phyloP scores from a whole-genome alignment of 37 sponge, comb jelly and placozoan genomes.

The Ianthella basta region DNA sequence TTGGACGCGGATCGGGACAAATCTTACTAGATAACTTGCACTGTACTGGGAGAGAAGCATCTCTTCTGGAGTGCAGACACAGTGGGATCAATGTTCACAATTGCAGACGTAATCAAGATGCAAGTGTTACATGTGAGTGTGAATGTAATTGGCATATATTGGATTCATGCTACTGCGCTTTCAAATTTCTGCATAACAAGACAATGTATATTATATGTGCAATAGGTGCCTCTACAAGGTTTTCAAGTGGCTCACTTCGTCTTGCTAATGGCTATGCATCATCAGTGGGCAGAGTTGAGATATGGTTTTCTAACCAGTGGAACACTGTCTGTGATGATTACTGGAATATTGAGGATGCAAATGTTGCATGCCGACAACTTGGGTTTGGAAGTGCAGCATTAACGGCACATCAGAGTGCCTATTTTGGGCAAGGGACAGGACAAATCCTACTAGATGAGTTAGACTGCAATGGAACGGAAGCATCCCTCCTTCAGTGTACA shows the following conservation, averaged over 20 bases:
- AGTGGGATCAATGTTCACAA: not conserved
- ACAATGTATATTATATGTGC: not conserved
- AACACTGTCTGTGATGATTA: constrained; percentile 43
- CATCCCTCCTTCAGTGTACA: not conserved
- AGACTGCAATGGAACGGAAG: constrained; percentile 27
- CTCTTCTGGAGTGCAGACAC: constrained; percentile 2
- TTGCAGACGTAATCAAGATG: constrained; percentile 17
- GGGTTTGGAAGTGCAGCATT: constrained; percentile 28
- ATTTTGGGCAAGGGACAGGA: constrained; percentile 24
- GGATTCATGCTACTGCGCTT: not conserved
- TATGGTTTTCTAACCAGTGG: constrained; percentile 24
- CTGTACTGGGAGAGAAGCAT: constrained; percentile 5
- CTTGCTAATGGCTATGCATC: not conserved
- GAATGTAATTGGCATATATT: not conserved
- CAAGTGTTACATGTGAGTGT: constrained; percentile 16
- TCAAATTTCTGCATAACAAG: not conserved
- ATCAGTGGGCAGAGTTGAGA: constrained; percentile 14
- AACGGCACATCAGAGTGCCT: not conserved
- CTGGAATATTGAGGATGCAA: constrained; percentile 20
- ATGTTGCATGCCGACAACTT: constrained; percentile 37
- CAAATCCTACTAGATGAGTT: constrained; percentile 32
- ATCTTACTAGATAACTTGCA: not conserved
- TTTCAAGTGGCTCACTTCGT: not conserved
- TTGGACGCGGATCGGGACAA: constrained; percentile 13
- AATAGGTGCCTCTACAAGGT: not conserved